Conservation (phyloP, 2,888 invertebrate genomes). For the Scelioninae gen. 2 region DNA sequence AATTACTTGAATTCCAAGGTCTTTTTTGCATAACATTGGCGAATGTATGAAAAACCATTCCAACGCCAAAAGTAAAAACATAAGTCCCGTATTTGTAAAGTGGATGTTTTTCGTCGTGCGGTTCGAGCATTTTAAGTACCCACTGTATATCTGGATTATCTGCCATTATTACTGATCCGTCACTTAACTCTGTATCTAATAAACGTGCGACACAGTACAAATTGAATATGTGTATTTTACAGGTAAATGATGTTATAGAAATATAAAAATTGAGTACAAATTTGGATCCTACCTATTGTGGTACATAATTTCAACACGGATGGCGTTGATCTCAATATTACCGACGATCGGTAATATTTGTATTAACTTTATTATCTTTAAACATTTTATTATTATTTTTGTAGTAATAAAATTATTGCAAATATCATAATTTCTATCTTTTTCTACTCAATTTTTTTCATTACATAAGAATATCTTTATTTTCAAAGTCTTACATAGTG, state of each 20-base stretch:
- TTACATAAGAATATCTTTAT: too few relatives aligned
- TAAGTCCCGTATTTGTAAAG: slow-evolving; percentile 60
- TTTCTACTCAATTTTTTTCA: too few relatives aligned
- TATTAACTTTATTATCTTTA: too few relatives aligned
- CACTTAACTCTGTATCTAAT: background rate
- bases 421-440: too few relatives aligned
- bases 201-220: background rate
- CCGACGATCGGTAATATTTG: too few relatives aligned
- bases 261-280: too few relatives aligned
- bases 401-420: too few relatives aligned
- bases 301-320: background rate
- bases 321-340: background rate
- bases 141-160: slow-evolving; percentile 66
- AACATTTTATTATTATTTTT: too few relatives aligned
- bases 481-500: too few relatives aligned
- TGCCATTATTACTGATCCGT: slow-evolving; percentile 26
- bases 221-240: background rate
- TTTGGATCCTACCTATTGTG: background rate
- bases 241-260: background rate
- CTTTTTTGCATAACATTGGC: too few relatives aligned
- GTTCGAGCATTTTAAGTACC: slow-evolving; percentile 70
- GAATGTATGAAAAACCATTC: too few relatives aligned
- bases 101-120: slow-evolving; percentile 56
- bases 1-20: too few relatives aligned
- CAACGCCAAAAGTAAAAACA: background rate